Evolutionary conservation across 2,797 vertebrate species (phyloP).

Genomic region (Sebastes hopkinsi): DNA sequence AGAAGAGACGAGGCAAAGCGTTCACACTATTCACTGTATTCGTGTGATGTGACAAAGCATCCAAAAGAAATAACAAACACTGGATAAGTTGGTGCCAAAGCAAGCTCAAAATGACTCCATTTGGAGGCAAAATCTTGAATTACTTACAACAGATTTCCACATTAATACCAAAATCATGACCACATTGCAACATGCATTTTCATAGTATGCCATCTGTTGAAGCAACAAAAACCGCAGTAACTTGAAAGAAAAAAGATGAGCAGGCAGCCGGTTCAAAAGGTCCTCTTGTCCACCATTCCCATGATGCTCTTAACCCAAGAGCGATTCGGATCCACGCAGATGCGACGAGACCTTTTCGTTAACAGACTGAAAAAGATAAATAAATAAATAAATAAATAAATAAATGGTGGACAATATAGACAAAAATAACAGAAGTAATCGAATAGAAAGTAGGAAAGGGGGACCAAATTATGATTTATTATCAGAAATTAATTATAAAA

Average conservation of each 20-base stretch:
- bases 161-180: not conserved
- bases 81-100: not conserved
- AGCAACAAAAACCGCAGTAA: not conserved
- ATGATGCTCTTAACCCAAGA: slow-evolving; percentile 39
- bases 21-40: not conserved
- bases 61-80: not conserved
- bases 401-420: not conserved
- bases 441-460: not conserved
- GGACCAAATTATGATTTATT: not conserved
- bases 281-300: accelerated
- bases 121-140: not conserved
- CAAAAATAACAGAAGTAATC: no score
- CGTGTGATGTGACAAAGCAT: not conserved
- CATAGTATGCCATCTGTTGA: not conserved
- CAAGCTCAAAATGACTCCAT: not conserved
- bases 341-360: not conserved
- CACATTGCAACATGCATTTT: not conserved
- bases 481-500: not conserved
- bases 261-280: slow-evolving; percentile 2
- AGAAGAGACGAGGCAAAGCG: not conserved
- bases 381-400: not conserved
- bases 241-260: not conserved
- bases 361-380: slow-evolving; percentile 43
- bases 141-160: not conserved
- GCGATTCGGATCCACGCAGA: slow-evolving; percentile 35